Conservation (phyloP, 2,113 vertebrate species). For the Hirundichthys speculiger region DNA sequence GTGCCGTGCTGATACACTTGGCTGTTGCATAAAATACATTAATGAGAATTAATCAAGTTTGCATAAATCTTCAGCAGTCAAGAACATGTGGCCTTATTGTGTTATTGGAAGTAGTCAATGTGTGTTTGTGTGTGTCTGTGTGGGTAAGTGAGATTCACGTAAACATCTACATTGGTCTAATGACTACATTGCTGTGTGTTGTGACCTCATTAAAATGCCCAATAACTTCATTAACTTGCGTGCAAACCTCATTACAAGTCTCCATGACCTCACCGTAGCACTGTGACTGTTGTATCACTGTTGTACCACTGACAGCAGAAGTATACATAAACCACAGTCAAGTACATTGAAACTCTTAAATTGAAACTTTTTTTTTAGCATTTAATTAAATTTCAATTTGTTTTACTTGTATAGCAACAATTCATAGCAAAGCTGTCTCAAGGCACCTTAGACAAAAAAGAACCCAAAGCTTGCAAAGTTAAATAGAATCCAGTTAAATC, state of each 20-base stretch:
- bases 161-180: constrained; percentile 49
- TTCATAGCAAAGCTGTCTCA: no score
- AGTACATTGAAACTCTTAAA: neutral
- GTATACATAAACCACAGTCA: neutral
- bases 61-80: constrained; percentile 28
- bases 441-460: no score
- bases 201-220: constrained; percentile 66
- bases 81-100: constrained; percentile 41
- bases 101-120: constrained; percentile 42
- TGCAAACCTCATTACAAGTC: constrained; percentile 60
- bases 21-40: constrained; percentile 15
- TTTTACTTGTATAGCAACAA: no score
- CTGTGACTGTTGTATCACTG: constrained; percentile 13
- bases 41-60: constrained; percentile 47
- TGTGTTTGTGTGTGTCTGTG: constrained; percentile 10
- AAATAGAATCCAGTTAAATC: no score
- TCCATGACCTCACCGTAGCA: constrained; percentile 55
- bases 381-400: neutral
- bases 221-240: constrained; percentile 62
- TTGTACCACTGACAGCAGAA: constrained; percentile 14
- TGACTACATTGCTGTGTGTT: constrained; percentile 52
- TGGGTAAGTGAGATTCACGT: constrained; percentile 34
- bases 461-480: no score
- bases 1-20: neutral
- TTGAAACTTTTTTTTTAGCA: no score